Evolutionary conservation across 2,113 vertebrate genomes (phyloP), one percentile per base, ranked within the genome.

Genomic region (Rhea pennata): DNA sequence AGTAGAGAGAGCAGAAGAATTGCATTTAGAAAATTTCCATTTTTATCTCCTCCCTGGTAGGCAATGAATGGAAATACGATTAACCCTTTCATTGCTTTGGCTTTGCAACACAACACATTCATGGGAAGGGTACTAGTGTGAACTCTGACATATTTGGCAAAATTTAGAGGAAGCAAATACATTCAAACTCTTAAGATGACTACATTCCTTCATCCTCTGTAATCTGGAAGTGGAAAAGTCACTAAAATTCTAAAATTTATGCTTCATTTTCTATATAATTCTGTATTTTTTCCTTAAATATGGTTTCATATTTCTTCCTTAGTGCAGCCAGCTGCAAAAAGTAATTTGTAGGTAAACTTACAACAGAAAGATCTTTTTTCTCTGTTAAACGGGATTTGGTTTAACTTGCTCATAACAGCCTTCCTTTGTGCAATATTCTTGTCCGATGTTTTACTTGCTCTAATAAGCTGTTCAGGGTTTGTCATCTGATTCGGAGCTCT

Each of bases 1-100:
- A 78, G 46, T 12, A 96, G 81, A 93, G 67, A 74, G 44, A 95
- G 33, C 21, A 90, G 78, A 95, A 72, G 71, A 95, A 95, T 92
- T 93, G 24, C 10, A 88, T 91, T 93, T 66, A 79, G 69, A 89
- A 97, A 93, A 93, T 95, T 96, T 97, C 80, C 75, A 65, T 95
- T 95, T 97, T 97, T 91, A 92, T 95, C 69, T 93, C 59, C 78
- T 91, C 71, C 12, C 23, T 86, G 44, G 73, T 94, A 97, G 67
- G 64, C 85, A 97, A 90, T 31, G 79, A 58, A 86, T 24, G 91
- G 66, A 80, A 92, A 87, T 88, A 29, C 83, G 82, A 88, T 96
- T 97, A 93, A 94, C 64, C 6, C 22, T 91, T 95, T 82, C 59
- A 76, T 46, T 70, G 39, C 44, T 76, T 83, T 65, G 27, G 5